phyloP scores from a whole-genome alignment of 2,888 invertebrate genomes.

The Isoperla grammatica region DNA sequence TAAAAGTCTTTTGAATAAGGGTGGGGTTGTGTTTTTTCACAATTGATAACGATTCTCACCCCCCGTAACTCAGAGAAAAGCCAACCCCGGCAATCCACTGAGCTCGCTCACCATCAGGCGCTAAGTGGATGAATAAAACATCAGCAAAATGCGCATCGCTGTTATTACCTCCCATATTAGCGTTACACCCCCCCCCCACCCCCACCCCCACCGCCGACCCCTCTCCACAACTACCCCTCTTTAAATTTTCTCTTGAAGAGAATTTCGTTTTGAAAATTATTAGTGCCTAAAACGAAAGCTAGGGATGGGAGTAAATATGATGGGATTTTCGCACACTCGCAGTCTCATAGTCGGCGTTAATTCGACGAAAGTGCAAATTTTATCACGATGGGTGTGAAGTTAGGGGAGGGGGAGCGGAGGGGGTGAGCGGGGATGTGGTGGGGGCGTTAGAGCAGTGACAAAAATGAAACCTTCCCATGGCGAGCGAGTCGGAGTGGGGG shows the following conservation, averaged over 20 bases:
- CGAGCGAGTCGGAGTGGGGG: neutral
- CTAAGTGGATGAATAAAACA: constrained; percentile 31
- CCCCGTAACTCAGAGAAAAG: constrained; percentile 9
- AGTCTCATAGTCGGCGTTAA: constrained; percentile 27
- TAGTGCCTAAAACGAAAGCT: constrained; percentile 18
- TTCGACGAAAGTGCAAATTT: constrained; percentile 32
- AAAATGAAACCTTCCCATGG: constrained; percentile 18
- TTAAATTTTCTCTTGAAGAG: constrained; percentile 20
- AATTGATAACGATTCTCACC: constrained; percentile 6
- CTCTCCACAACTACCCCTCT: no score
- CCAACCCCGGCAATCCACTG: constrained; percentile 13
- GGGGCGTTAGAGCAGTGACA: constrained; percentile 19
- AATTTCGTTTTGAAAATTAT: constrained; percentile 30
- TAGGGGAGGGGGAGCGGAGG: constrained; percentile 17
- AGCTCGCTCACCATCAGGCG: constrained; percentile 9
- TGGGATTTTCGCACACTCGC: constrained; percentile 30
- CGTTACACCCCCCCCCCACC: constrained; percentile 17
- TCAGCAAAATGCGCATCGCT: constrained; percentile 27
- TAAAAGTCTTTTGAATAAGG: constrained; percentile 8
- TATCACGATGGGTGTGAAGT: constrained; percentile 29
- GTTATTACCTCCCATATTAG: constrained; percentile 22
- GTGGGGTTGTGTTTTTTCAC: constrained; percentile 8
- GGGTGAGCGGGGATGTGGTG: neutral
- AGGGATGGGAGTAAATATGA: constrained; percentile 24
- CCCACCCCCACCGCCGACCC: constrained; percentile 1